phyloP scores from a whole-genome alignment of 2,113 vertebrate species.

The Marmota monax region DNA sequence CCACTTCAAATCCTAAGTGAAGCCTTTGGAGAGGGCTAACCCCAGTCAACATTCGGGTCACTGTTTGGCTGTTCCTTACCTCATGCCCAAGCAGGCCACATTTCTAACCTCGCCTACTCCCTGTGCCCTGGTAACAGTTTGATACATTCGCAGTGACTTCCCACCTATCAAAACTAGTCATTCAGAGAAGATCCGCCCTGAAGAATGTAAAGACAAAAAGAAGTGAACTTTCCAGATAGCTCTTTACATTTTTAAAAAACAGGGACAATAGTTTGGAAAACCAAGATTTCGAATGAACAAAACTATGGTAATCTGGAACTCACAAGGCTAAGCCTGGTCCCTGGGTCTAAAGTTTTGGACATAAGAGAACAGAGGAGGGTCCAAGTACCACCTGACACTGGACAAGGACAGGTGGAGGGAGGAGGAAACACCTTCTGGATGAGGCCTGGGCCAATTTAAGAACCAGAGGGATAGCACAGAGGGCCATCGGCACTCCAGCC shows the following conservation, averaged over 20 bases:
- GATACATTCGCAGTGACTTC: background rate
- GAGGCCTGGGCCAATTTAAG: background rate
- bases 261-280: background rate
- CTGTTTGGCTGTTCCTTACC: rapidly evolving
- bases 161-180: background rate
- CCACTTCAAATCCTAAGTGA: background rate
- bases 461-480: rapidly evolving
- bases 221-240: background rate
- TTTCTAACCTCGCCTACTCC: background rate
- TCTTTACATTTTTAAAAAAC: background rate
- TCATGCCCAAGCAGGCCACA: background rate
- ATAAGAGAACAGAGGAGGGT: background rate
- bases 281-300: background rate
- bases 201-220: background rate
- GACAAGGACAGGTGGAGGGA: background rate
- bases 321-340: background rate
- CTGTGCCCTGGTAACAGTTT: background rate
- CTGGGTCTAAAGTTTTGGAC: background rate
- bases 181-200: rapidly evolving
- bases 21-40: rapidly evolving
- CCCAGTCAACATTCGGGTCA: background rate
- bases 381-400: background rate
- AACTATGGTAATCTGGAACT: background rate
- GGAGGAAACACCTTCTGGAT: too few relatives aligned
- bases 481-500: background rate